Percentiles rank a stretch among this genome's conserved stretches.
Evolutionary conservation across 1,140 invertebrate species (phyloP).

Genomic region (Drosophila lowei): DNA sequence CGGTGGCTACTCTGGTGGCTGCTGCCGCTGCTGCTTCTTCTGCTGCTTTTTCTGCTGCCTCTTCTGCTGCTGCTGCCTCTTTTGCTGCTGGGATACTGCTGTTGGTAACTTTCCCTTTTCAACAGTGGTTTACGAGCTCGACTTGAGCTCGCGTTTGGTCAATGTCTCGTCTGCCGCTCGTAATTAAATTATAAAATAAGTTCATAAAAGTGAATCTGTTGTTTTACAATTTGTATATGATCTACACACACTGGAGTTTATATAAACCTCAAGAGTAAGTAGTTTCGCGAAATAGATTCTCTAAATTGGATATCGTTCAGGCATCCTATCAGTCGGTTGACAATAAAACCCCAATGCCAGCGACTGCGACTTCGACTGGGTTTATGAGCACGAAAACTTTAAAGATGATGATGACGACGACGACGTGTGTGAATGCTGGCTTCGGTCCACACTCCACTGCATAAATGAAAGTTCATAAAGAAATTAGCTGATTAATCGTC

Average conservation of each 20-base stretch:
- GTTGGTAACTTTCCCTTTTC: slow-evolving; percentile 78
- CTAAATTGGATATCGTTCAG: slow-evolving; percentile 45
- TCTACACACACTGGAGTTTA: slow-evolving; percentile 53
- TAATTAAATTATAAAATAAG: slow-evolving; percentile 82
- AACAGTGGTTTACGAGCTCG: slow-evolving; percentile 74
- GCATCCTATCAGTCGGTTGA: slow-evolving; percentile 22
- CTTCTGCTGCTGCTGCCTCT: slow-evolving; percentile 10
- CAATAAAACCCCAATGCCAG: slow-evolving; percentile 32
- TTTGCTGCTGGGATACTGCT: slow-evolving; percentile 4
- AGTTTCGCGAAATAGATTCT: slow-evolving; percentile 66
- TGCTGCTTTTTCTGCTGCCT: slow-evolving; percentile 12
- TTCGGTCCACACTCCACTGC: slow-evolving; percentile 46
- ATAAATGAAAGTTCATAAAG: slow-evolving; percentile 82
- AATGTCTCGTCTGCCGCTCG: slow-evolving; percentile 29
- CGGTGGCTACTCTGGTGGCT: slow-evolving; percentile 18
- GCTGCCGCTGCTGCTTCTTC: slow-evolving; percentile 1
- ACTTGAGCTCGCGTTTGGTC: slow-evolving; percentile 48
- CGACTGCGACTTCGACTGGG: background rate
- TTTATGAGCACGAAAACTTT: slow-evolving; percentile 45
- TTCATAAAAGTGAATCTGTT: slow-evolving; percentile 75
- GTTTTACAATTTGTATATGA: slow-evolving; percentile 68
- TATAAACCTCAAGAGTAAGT: slow-evolving; percentile 42
- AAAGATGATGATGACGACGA: slow-evolving; percentile 53
- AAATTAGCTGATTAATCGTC: slow-evolving; percentile 81
- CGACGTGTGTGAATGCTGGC: slow-evolving; percentile 71